Evolutionary conservation across 2,797 vertebrate genomes (phyloP).

Genomic region (Calcarius lapponicus): DNA sequence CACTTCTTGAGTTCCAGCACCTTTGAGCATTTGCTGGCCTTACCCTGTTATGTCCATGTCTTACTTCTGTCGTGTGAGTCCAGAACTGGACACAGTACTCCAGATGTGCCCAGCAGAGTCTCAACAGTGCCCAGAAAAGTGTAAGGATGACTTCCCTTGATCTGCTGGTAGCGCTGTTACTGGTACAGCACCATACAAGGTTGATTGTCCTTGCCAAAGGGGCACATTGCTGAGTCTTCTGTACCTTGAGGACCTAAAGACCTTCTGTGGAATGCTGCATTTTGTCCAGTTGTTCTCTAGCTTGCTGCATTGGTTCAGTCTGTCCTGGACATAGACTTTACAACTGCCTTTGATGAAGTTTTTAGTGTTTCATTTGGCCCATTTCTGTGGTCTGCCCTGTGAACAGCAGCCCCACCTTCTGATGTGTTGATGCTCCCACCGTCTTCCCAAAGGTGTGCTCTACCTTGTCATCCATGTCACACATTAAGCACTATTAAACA

Average conservation of each 20-base stretch:
- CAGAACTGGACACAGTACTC: neutral
- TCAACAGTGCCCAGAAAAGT: neutral
- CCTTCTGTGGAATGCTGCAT: neutral
- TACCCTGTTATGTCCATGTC: fast-evolving
- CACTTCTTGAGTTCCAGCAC: neutral
- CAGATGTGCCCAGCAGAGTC: neutral
- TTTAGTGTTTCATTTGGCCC: neutral
- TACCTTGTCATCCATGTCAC: neutral
- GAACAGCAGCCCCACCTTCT: neutral
- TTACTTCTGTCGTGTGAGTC: neutral
- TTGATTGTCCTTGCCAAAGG: neutral
- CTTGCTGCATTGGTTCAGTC: neutral
- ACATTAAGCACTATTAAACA: neutral
- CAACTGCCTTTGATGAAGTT: neutral
- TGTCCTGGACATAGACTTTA: neutral
- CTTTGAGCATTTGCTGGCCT: neutral
- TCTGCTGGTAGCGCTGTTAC: neutral
- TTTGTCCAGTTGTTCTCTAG: neutral
- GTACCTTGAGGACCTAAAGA: neutral
- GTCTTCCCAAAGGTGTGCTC: neutral
- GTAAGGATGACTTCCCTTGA: neutral
- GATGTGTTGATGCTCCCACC: neutral
- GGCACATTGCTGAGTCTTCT: neutral
- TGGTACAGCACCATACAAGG: fast-evolving
- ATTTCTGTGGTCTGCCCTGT: neutral